phyloP scores from a whole-genome alignment of 2,888 invertebrate species.

The Linyphia triangularis region DNA sequence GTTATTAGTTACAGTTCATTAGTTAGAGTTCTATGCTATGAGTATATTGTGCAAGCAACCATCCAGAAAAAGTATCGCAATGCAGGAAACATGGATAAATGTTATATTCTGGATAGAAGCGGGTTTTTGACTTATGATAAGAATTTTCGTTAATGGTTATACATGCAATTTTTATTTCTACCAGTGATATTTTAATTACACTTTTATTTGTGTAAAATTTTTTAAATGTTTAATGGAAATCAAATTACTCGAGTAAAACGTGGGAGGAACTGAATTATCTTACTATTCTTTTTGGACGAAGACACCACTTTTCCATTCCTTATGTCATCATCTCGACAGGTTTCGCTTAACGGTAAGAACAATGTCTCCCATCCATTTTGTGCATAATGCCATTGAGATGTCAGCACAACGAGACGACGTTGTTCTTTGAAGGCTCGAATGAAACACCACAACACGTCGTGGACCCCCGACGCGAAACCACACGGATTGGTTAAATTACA shows the following conservation, averaged over 20 bases:
- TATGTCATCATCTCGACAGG: not conserved
- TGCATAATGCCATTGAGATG: constrained; percentile 70
- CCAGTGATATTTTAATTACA: no score
- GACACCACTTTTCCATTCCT: not conserved
- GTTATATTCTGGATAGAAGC: no score
- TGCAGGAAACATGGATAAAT: no score
- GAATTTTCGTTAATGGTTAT: no score
- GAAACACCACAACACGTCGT: constrained; percentile 75
- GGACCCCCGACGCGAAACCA: constrained; percentile 74
- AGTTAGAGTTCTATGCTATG: no score
- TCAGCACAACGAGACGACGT: constrained; percentile 49
- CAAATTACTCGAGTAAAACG: not conserved
- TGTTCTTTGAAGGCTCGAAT: constrained; percentile 66
- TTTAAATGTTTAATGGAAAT: not conserved
- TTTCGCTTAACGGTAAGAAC: constrained; percentile 64
- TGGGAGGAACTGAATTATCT: not conserved
- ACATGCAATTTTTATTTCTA: no score
- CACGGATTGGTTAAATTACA: constrained; percentile 72
- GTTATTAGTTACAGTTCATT: no score
- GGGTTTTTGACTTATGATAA: no score
- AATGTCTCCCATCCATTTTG: constrained; percentile 56
- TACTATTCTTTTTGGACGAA: constrained; percentile 47
- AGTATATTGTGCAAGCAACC: no score
- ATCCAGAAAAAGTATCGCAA: no score
- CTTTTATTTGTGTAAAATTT: no score